phyloP scores from a whole-genome alignment of 2,113 vertebrate genomes.

The Pelecanus crispus region DNA sequence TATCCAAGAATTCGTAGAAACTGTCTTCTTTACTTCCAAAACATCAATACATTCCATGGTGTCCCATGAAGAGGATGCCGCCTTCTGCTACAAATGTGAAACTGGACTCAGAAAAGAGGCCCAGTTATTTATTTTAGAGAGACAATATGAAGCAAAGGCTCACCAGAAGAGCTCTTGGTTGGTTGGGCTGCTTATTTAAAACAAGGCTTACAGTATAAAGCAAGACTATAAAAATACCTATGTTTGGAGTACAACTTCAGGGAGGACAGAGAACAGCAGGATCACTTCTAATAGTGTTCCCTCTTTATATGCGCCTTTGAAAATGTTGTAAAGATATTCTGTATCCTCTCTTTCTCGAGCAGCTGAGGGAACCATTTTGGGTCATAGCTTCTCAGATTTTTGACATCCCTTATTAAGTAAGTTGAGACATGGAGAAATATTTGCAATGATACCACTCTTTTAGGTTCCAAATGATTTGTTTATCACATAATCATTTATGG shows the following conservation, averaged over 20 bases:
- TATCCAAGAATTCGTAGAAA: not conserved
- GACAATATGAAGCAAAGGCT: not conserved
- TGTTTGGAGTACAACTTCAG: not conserved
- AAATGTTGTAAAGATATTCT: not conserved
- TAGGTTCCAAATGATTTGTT: not conserved
- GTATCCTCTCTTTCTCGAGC: not conserved
- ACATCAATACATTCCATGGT: not conserved
- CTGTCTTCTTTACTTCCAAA: not conserved
- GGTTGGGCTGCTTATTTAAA: not conserved
- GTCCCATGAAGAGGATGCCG: not conserved
- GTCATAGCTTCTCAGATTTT: not conserved
- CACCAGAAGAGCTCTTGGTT: not conserved
- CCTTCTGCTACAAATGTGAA: not conserved
- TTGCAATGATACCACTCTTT: not conserved
- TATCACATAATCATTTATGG: not conserved
- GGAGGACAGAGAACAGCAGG: not conserved
- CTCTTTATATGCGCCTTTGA: not conserved
- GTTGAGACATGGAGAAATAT: not conserved
- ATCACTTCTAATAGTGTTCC: not conserved
- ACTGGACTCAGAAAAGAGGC: not conserved
- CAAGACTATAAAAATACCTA: not conserved
- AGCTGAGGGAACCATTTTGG: not conserved
- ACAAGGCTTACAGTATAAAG: not conserved
- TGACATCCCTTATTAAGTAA: not conserved
- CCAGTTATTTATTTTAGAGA: not conserved